Evolutionary conservation across 92 coral and sea anemone species (phyloP), one percentile per base, ranked within the genome.

Genomic region (Umimayanthus kanabou): DNA sequence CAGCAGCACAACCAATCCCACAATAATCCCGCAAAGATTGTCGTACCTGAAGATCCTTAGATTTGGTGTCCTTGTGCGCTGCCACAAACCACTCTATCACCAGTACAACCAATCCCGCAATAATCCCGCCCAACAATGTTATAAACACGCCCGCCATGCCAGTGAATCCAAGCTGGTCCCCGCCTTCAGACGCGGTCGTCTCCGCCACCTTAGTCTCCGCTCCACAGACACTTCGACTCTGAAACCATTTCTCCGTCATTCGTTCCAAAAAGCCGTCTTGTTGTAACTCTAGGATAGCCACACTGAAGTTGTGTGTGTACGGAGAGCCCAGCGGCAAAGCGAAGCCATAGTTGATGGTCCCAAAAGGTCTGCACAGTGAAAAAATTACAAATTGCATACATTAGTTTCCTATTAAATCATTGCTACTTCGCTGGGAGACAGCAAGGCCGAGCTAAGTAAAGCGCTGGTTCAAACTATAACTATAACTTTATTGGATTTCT

Each of bases 121-220:
- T 89, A 55, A 95, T 89, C 14, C 98, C 98, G 4, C 89, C 94
- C 28, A 91, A 90, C 2, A 95, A 88, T 23, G 94, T 92, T 8
- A 91, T 91, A 69, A 93, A 91, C 55, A 95, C 98, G 8, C 98
- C 98, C 43, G 94, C 94, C 93, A 95, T 75, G 89, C 93, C 98
- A 39, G 43, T 83, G 3, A 95, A 75, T 29, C 91, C 89, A 7
- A 95, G 85, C 92, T 93, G 98, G 28, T 92, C 96, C 5, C 96
- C 96, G 28, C 96, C 96, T 67, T 93, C 96, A 8, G 86, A 84
- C 3, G 92, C 96, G 0, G 94, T 89, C 9, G 89, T 94, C 85
- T 93, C 92, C 61, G 92, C 92, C 4, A 93, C 96, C 87, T 93
- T 92, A 53, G 96, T 93, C 84, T 93, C 96, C 0, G 96, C 92